A percentile compares a stretch with the other conserved stretches of the same genome.
phyloP scores from a whole-genome alignment of 2,888 invertebrate species.

The Epinotia nisella region DNA sequence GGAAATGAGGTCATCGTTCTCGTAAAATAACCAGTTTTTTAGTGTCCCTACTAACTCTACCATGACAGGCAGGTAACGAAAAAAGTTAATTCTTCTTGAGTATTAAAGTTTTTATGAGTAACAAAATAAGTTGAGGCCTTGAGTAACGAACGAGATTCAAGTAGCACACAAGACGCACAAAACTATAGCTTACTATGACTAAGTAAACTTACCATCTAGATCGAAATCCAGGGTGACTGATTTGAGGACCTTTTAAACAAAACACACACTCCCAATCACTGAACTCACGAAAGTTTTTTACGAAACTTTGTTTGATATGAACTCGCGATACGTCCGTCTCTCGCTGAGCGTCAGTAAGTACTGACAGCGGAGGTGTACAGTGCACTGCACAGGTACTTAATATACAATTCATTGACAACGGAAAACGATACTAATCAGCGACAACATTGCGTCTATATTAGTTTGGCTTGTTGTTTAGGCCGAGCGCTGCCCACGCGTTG shows the following conservation, averaged over 20 bases:
- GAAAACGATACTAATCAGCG: slow-evolving; percentile 58
- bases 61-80: slow-evolving; percentile 12
- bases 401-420: slow-evolving; percentile 47
- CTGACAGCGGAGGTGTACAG: slow-evolving; percentile 64
- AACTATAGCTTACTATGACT: slow-evolving; percentile 26
- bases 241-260: slow-evolving; percentile 49
- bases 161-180: slow-evolving; percentile 35
- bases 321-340: slow-evolving; percentile 57
- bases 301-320: slow-evolving; percentile 52
- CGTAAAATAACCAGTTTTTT: not conserved
- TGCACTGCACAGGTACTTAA: slow-evolving; percentile 45
- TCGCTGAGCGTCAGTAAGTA: slow-evolving; percentile 58
- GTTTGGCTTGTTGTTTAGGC: slow-evolving; percentile 38
- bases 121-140: slow-evolving; percentile 39
- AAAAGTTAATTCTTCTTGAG: slow-evolving; percentile 7
- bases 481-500: slow-evolving; percentile 26
- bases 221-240: slow-evolving; percentile 74
- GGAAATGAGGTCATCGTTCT: slow-evolving; percentile 36
- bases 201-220: slow-evolving; percentile 63
- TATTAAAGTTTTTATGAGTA: slow-evolving; percentile 33
- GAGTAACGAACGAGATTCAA: slow-evolving; percentile 39
- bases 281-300: slow-evolving; percentile 62
- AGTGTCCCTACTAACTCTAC: slow-evolving; percentile 28
- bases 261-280: slow-evolving; percentile 60
- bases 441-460: slow-evolving; percentile 51